A percentile compares a stretch with the other conserved stretches of the same genome.
phyloP scores from a whole-genome alignment of 2,113 vertebrate genomes.

The Cyanoramphus novaezelandiae region DNA sequence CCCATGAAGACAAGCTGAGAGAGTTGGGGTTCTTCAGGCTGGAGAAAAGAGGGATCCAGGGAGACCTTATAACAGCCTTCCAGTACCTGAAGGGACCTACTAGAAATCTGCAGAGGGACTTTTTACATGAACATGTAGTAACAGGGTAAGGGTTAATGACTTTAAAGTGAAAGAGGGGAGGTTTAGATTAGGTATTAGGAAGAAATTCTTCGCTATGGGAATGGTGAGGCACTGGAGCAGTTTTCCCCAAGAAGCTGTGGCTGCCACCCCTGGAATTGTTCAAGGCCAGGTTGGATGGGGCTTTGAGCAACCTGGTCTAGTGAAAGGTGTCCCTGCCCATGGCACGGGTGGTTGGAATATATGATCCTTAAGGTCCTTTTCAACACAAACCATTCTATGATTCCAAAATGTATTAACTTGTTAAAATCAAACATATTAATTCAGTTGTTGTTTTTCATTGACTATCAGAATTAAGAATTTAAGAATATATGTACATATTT shows the following conservation, averaged over 20 bases:
- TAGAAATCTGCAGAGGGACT: neutral
- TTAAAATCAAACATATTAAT: neutral
- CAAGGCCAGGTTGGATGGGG: neutral
- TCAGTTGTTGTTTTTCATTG: neutral
- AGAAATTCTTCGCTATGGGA: neutral
- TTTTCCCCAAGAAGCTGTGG: neutral
- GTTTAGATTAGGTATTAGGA: neutral
- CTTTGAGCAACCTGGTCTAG: neutral
- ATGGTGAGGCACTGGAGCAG: neutral
- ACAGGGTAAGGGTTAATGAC: neutral
- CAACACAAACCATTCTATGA: neutral
- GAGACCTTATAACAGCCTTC: neutral
- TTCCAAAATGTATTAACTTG: neutral
- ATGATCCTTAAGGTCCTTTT: neutral
- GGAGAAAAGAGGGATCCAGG: neutral
- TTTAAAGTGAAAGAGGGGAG: neutral
- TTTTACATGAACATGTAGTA: neutral
- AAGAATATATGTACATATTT: neutral
- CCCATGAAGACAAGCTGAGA: neutral
- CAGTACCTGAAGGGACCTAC: neutral
- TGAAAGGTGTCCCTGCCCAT: neutral
- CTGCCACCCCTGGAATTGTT: neutral
- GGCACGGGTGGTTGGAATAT: neutral
- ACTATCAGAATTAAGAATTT: neutral
- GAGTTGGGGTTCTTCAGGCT: neutral